These are phyloP conservation scores for Drosophila paulistorum DNA, from an alignment of 1,140 invertebrate species.

Conservation along the genomic window DNA sequence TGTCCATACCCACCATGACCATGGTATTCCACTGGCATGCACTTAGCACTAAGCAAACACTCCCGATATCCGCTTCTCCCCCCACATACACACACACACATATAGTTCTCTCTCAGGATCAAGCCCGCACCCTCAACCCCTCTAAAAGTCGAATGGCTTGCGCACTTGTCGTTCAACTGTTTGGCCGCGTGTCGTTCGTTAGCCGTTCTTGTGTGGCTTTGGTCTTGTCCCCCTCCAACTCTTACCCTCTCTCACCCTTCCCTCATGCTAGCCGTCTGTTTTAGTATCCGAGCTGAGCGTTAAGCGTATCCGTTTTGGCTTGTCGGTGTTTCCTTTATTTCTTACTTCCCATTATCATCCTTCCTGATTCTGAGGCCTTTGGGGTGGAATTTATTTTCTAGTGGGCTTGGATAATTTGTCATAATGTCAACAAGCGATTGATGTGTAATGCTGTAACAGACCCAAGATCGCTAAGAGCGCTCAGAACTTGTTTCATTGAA, in stretches of 20 bases:
- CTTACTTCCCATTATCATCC: conserved; percentile 33
- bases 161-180: conserved; percentile 71
- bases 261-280: no score
- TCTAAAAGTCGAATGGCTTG: conserved; percentile 28
- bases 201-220: conserved; percentile 77
- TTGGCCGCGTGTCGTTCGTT: conserved; percentile 74
- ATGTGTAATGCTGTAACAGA: conserved; percentile 26
- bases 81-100: background rate
- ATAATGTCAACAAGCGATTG: conserved; percentile 73
- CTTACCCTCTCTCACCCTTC: background rate
- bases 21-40: conserved; percentile 37
- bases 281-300: conserved; percentile 1
- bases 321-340: conserved; percentile 65
- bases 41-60: conserved; percentile 72
- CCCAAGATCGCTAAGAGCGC: background rate
- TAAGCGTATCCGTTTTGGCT: conserved; percentile 72
- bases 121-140: conserved; percentile 3
- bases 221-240: conserved; percentile 44
- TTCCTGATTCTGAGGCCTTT: conserved; percentile 14
- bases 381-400: conserved; percentile 48
- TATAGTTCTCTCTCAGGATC: background rate
- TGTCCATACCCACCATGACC: conserved; percentile 25
- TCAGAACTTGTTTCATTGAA: background rate
- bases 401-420: conserved; percentile 73
- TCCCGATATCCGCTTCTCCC: background rate